Percentiles rank a stretch among this genome's conserved stretches.
Evolutionary conservation across 1,140 invertebrate species (phyloP).

Genomic region (Oryctes rhinoceros): DNA sequence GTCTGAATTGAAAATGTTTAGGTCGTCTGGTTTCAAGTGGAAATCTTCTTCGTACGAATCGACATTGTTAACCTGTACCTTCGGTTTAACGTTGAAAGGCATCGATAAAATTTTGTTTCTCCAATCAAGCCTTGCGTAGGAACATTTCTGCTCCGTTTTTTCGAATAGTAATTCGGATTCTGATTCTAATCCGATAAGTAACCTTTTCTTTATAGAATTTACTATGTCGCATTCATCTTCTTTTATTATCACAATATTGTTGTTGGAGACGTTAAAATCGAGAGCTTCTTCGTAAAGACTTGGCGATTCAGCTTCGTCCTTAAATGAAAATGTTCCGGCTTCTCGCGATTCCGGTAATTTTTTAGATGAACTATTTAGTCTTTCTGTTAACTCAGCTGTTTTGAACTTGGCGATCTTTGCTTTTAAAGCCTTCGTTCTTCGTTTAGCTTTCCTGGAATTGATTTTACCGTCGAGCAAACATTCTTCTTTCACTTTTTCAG

Average conservation of each 20-base stretch:
- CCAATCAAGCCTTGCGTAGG: conserved; percentile 42
- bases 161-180: conserved; percentile 31
- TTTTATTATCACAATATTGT: background rate
- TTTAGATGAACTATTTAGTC: conserved; percentile 25
- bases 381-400: conserved; percentile 47
- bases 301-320: background rate
- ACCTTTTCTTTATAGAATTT: conserved; percentile 33
- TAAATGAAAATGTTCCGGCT: background rate
- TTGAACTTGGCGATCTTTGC: conserved; percentile 50
- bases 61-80: background rate
- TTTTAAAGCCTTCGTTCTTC: conserved; percentile 50
- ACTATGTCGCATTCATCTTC: conserved; percentile 34
- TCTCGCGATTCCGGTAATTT: background rate
- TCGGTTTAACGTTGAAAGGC: conserved; percentile 44
- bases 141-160: background rate
- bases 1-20: background rate
- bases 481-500: conserved; percentile 25
- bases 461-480: conserved; percentile 2
- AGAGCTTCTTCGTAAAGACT: background rate
- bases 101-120: conserved; percentile 46
- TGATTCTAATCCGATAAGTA: conserved; percentile 23
- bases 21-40: conserved; percentile 37
- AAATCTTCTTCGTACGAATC: conserved; percentile 3
- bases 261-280: background rate
- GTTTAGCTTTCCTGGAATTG: conserved; percentile 48